These are phyloP conservation scores for Cartodere bifasciata DNA, from an alignment of 2,888 invertebrate species.

Conservation along the genomic window DNA sequence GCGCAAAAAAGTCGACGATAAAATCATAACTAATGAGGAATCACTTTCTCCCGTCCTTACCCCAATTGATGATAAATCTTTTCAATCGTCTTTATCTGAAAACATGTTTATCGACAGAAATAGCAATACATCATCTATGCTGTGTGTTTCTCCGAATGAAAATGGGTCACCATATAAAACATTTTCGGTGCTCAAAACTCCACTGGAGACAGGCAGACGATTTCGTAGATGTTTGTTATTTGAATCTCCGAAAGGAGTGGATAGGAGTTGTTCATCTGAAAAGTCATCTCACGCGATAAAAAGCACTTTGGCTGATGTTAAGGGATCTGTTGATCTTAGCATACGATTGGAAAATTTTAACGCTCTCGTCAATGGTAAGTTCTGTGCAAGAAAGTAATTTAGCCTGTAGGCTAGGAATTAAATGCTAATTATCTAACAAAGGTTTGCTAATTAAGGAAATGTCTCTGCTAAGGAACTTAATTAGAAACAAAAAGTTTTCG, in stretches of 20 bases:
- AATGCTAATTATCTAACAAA: no score
- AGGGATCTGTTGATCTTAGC: slow-evolving; percentile 33
- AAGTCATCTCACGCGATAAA: slow-evolving; percentile 18
- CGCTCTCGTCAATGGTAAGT: slow-evolving; percentile 35
- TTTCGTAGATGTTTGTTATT: slow-evolving; percentile 34
- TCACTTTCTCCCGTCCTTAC: not conserved
- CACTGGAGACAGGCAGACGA: slow-evolving; percentile 17
- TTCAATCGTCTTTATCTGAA: not conserved
- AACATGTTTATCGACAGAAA: slow-evolving; percentile 8
- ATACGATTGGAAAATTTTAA: slow-evolving; percentile 27
- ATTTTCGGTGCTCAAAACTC: slow-evolving; percentile 12
- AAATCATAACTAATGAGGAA: not conserved
- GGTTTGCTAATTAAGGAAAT: no score
- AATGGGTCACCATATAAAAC: not conserved
- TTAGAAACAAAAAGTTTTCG: no score
- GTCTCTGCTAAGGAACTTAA: no score
- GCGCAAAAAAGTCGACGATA: not conserved
- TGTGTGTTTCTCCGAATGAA: slow-evolving; percentile 1
- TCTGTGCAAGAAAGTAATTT: no score
- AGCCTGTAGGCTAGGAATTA: no score
- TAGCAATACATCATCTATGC: not conserved
- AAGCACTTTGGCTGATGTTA: slow-evolving; percentile 21
- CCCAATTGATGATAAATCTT: not conserved
- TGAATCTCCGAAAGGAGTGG: slow-evolving; percentile 26
- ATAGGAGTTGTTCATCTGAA: slow-evolving; percentile 20